phyloP scores from a whole-genome alignment of 1,140 invertebrate genomes.

The Drosophila elegans region DNA sequence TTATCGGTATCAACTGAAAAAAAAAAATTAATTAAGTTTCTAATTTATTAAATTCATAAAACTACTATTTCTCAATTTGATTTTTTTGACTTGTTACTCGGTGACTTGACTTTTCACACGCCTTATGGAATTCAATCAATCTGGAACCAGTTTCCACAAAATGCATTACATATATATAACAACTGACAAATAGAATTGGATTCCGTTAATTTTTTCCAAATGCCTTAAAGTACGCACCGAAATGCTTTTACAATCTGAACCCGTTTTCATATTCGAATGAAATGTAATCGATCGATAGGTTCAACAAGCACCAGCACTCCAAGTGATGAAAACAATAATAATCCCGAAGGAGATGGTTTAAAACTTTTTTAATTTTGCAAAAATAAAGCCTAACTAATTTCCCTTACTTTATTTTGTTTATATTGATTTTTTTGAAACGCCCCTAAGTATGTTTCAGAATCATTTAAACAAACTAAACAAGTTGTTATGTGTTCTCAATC shows the following conservation, averaged over 20 bases:
- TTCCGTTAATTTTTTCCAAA: background rate
- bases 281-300: too few species aligned
- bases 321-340: background rate
- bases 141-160: background rate
- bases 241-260: background rate
- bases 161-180: background rate
- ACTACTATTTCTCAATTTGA: background rate
- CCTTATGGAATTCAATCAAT: background rate
- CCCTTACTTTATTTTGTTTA: background rate
- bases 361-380: background rate
- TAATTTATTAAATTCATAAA: conserved; percentile 2
- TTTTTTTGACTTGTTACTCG: background rate
- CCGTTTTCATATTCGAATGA: background rate
- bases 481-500: background rate
- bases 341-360: background rate
- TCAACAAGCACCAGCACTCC: too few species aligned
- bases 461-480: background rate
- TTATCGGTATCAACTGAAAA: background rate
- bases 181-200: background rate
- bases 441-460: background rate
- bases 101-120: background rate
- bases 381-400: background rate
- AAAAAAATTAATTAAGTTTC: background rate
- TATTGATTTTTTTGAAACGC: conserved; percentile 8
- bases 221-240: background rate